Evolutionary conservation across 2,797 vertebrate species (phyloP), one percentile per base, ranked within the genome.

Genomic region (Chelon auratus): DNA sequence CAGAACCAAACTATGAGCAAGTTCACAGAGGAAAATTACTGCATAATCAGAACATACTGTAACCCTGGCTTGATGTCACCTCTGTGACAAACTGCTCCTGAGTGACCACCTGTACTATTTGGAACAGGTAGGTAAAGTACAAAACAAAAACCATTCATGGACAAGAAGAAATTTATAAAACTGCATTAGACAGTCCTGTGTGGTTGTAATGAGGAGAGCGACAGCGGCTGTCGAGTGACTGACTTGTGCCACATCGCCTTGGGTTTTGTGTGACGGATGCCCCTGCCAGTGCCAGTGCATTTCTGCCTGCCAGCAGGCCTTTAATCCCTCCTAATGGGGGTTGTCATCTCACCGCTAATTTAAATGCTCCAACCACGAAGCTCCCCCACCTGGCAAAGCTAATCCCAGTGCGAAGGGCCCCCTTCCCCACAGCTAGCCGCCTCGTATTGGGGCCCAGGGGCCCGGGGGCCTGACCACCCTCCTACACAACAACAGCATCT

Each of bases 261-360:
- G 92, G 92, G 93, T 93, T 90, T 87, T 75, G 77, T 73, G 87
- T 94, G 93, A 94, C 88, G 91, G 93, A 94, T 94, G 93, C 93
- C 92, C 92, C 93, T 93, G 92, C 93, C 93, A 92, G 90, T 92
- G 91, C 92, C 93, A 92, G 88, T 88, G 86, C 88, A 79, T 91
- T 82, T 90, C 92, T 92, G 90, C 85, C 91, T 92, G 90, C 92
- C 94, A 94, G 93, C 93, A 90, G 92, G 91, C 93, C 90, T 91
- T 93, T 95, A 94, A 95, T 95, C 94, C 94, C 91, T 94, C 91
- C 93, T 95, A 95, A 95, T 95, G 93, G 94, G 93, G 93, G 92
- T 94, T 93, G 94, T 94, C 94, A 95, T 95, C 92, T 93, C 92
- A 83, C 87, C 77, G 91, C 93, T 95, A 95, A 95, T 95, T 95